These are phyloP conservation scores for Thyatira batis DNA, from an alignment of 2,888 invertebrate genomes.

Conservation along the genomic window DNA sequence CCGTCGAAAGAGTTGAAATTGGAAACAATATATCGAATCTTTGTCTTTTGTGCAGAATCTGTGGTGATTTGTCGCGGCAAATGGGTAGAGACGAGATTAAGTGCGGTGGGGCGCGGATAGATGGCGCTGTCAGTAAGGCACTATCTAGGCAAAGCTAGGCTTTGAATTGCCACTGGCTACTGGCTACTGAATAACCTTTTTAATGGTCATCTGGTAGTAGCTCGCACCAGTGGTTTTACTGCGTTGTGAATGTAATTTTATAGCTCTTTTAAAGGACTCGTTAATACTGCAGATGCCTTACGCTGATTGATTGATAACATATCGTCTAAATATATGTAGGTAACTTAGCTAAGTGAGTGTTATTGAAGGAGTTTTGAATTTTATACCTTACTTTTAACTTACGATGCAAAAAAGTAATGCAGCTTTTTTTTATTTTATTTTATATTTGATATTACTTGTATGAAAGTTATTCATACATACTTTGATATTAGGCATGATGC, in stretches of 20 bases:
- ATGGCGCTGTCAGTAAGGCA: slow-evolving; percentile 20
- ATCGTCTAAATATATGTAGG: too few relatives aligned
- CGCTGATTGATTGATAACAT: too few relatives aligned
- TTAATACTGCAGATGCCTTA: too few relatives aligned
- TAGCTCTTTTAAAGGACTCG: too few relatives aligned
- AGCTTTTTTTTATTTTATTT: too few relatives aligned
- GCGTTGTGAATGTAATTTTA: slow-evolving; percentile 14
- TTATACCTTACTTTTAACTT: too few relatives aligned
- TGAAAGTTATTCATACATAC: too few relatives aligned
- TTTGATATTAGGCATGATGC: too few relatives aligned
- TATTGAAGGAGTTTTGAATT: too few relatives aligned
- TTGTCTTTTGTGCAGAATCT: slow-evolving; percentile 23
- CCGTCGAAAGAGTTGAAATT: slow-evolving; percentile 20
- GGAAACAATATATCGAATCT: slow-evolving; percentile 33
- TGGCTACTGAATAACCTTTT: background rate
- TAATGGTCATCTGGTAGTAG: slow-evolving; percentile 18
- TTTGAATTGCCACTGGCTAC: slow-evolving; percentile 13
- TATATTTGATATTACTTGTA: too few relatives aligned
- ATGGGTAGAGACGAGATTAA: slow-evolving; percentile 33
- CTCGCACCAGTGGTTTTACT: slow-evolving; percentile 8
- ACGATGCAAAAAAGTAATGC: too few relatives aligned
- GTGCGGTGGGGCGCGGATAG: slow-evolving; percentile 22
- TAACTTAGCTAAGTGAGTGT: too few relatives aligned
- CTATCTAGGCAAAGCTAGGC: slow-evolving; percentile 15
- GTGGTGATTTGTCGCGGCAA: slow-evolving; percentile 33